phyloP scores from a whole-genome alignment of 2,113 vertebrate species.

The Corynorhinus townsendii region DNA sequence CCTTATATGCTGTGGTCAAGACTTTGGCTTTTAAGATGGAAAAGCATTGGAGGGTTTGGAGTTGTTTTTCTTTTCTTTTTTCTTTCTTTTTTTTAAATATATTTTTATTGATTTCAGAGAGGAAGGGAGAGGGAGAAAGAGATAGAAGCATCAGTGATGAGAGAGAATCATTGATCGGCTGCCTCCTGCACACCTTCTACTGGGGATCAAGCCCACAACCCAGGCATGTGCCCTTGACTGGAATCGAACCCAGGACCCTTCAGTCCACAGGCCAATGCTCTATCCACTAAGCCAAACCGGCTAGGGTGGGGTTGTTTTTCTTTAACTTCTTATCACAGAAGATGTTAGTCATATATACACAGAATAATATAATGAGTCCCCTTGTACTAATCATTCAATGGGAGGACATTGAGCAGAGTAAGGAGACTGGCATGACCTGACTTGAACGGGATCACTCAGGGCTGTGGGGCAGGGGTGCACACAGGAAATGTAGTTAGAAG shows the following conservation, averaged over 20 bases:
- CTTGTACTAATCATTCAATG: neutral
- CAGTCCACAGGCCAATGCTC: too few species aligned
- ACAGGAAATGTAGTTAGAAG: neutral
- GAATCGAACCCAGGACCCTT: too few species aligned
- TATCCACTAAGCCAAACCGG: too few species aligned
- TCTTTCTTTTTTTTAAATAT: neutral
- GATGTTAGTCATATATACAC: neutral
- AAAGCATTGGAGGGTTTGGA: neutral
- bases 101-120: too few species aligned
- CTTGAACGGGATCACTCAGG: neutral
- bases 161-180: too few species aligned
- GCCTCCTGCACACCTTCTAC: too few species aligned
- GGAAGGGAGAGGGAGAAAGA: too few species aligned
- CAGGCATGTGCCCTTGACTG: too few species aligned
- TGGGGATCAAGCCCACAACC: too few species aligned
- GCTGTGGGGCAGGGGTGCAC: fast-evolving
- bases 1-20: too few species aligned
- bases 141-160: too few species aligned
- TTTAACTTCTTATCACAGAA: neutral
- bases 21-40: neutral
- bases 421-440: neutral
- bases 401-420: neutral
- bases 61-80: neutral
- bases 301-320: too few species aligned
- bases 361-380: neutral